Evolutionary conservation across 2,113 vertebrate genomes (phyloP).

Genomic region (Scatophagus argus): DNA sequence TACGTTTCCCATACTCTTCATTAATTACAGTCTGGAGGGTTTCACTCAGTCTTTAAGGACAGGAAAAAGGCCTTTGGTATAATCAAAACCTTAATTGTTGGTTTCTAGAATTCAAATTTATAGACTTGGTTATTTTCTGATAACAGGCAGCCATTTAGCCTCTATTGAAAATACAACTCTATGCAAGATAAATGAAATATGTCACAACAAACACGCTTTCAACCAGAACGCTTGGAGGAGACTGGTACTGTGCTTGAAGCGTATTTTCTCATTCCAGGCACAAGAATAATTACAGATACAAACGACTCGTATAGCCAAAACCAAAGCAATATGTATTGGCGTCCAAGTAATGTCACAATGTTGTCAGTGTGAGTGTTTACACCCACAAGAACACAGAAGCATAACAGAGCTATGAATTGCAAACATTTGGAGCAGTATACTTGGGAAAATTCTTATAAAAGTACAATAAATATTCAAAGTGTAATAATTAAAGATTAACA

Average conservation of each 20-base stretch:
- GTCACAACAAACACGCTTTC: neutral
- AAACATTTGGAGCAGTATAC: neutral
- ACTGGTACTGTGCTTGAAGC: neutral
- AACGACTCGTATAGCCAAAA: constrained; percentile 31
- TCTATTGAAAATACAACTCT: neutral
- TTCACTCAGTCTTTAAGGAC: neutral
- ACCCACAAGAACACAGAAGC: neutral
- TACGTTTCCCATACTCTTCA: constrained; percentile 19
- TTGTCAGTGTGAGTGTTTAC: neutral
- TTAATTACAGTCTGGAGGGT: neutral
- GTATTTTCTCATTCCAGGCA: constrained; percentile 1
- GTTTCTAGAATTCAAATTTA: neutral
- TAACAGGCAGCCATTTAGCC: neutral
- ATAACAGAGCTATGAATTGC: neutral
- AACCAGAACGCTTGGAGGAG: neutral
- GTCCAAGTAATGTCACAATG: neutral
- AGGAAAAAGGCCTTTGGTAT: neutral
- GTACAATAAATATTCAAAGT: neutral
- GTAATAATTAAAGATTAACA: neutral
- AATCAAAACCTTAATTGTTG: neutral
- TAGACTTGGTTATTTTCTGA: neutral
- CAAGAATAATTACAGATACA: constrained; percentile 15
- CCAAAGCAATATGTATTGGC: constrained; percentile 15
- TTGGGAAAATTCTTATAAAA: constrained; percentile 4
- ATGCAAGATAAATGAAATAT: neutral